These are phyloP conservation scores for zebrafish (Danio rerio) DNA, from an alignment of 2,113 vertebrate genomes.

Conservation along the genomic window GRCz12tu NC_133182.1:58018501-58019000, in stretches of 20 bases:
- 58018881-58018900: constrained; percentile 53
- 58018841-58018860: constrained; percentile 63
- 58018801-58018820: constrained; percentile 49
- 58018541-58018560: no score
- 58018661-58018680: neutral
- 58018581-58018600: no score
- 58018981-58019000: constrained; percentile 71
- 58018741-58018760: constrained; percentile 5
- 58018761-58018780: neutral
- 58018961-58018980: constrained; percentile 62
- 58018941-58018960: constrained; percentile 57
- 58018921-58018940: constrained; percentile 65
- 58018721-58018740: neutral
- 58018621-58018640: neutral
- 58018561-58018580: no score
- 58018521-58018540: no score
- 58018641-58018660: neutral
- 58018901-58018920: constrained; percentile 69
- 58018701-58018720: neutral
- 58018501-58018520: no score
- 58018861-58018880: constrained; percentile 56
- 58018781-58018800: constrained; percentile 36
- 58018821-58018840: constrained; percentile 64
- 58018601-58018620: neutral
- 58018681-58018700: neutral